These are phyloP conservation scores for Antennarius striatus DNA, from an alignment of 2,113 vertebrate species.

Conservation along the genomic window DNA sequence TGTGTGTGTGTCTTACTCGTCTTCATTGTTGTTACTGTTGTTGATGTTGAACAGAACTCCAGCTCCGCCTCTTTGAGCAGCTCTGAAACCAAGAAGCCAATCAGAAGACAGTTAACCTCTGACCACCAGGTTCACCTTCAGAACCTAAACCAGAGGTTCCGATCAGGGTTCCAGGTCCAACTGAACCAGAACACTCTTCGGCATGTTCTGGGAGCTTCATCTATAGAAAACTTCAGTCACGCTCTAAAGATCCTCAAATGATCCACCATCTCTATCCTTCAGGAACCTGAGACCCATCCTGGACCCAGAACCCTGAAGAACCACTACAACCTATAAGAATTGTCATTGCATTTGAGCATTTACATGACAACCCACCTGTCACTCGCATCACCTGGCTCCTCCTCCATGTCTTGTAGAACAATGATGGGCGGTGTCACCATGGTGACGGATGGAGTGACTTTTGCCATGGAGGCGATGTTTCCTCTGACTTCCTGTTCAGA, in stretches of 20 bases:
- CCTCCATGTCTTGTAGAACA: conserved; percentile 46
- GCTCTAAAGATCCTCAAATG: not conserved
- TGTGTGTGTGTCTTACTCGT: conserved; percentile 72
- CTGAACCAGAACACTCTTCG: too few relatives aligned
- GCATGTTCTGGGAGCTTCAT: too few relatives aligned
- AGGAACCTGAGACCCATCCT: too few relatives aligned
- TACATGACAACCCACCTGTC: conserved; percentile 45
- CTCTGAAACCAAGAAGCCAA: conserved; percentile 21
- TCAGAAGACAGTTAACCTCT: too few relatives aligned
- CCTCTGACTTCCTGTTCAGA: conserved; percentile 14
- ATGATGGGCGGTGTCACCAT: conserved; percentile 36
- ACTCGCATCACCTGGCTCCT: conserved; percentile 14
- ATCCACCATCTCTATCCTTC: too few relatives aligned
- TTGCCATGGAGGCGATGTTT: conserved; percentile 49
- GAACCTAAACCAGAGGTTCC: not conserved
- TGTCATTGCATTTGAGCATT: not conserved
- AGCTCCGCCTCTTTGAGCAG: conserved; percentile 37
- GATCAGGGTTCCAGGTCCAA: too few relatives aligned
- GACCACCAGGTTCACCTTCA: not conserved
- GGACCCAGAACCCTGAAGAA: too few relatives aligned
- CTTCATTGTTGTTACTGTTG: conserved; percentile 93
- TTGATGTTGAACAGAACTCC: conserved; percentile 84
- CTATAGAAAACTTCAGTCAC: too few relatives aligned
- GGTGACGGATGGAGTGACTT: conserved; percentile 25
- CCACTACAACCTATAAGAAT: too few relatives aligned